Conservation (phyloP, 2,888 invertebrate species). For the Mesochorus sp. region DNA sequence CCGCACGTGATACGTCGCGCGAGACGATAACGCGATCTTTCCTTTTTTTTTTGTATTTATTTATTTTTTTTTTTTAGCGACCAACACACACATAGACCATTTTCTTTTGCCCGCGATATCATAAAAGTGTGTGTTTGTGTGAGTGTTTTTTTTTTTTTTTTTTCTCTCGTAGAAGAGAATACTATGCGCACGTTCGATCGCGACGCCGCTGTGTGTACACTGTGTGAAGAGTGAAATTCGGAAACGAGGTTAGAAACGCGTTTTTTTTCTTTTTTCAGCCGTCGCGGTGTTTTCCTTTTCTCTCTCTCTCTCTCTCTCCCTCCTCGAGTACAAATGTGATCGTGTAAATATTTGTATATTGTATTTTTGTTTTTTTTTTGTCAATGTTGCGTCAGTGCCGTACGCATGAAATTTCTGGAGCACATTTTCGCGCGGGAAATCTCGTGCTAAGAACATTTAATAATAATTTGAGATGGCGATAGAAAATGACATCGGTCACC, state of each 20-base stretch:
- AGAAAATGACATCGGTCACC: not conserved
- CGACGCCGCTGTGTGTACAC: constrained; percentile 15
- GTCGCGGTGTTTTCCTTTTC: not conserved
- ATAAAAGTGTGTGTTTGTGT: no score
- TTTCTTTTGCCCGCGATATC: no score
- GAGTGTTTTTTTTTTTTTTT: no score
- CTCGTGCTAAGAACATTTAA: not conserved
- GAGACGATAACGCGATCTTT: constrained; percentile 14
- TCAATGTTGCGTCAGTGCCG: not conserved
- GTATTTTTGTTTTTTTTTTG: not conserved
- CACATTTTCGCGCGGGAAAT: constrained; percentile 22
- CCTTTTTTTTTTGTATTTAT: constrained; percentile 15
- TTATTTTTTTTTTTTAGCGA: not conserved
- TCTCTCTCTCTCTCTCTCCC: not conserved
- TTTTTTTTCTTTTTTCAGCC: constrained; percentile 14
- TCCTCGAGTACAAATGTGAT: not conserved
- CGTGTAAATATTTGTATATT: not conserved
- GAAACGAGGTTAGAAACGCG: constrained; percentile 47
- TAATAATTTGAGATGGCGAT: not conserved
- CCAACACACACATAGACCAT: no score
- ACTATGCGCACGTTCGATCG: constrained; percentile 33
- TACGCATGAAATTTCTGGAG: not conserved
- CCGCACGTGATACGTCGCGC: constrained; percentile 28
- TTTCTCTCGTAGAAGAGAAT: not conserved
- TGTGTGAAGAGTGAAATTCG: not conserved